Base-by-base conservation (phyloP, 1,140 invertebrate species). In the Rhopalosiphum padi region DNA sequence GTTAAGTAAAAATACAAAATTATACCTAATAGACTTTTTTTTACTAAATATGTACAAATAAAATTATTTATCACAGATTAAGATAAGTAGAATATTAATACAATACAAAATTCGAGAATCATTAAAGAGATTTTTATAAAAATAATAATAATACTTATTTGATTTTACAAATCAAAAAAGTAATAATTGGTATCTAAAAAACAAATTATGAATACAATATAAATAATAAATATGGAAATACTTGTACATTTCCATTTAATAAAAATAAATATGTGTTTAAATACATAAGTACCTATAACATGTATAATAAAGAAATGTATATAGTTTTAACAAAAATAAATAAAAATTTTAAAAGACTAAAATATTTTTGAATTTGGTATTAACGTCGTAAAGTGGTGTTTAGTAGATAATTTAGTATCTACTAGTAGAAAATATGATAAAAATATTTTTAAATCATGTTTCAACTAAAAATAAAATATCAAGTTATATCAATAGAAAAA, bases 61-160 rank as follows among this genome's bases (percentile, higher is more conserved):
- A 90, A 90, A 60, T 30, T 43, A 68, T 37, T 90, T 90, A 90
- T 90, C 89, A 90, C 89, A 90, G 89, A 68, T 8, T n/a, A 90
- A 90, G 15, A 18, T 90, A 90, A 68, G 23, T 90, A 43, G 21
- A 21, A n/a, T 22, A 51, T 51, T 37, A 88, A 46, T 88, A 88
- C 11, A 88, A 88, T 88, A 88, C 0, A 88, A 30, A 88, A 53
- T 11, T 68, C 0, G 23, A 68, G n/a, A 51, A 23, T 48, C n/a
- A 41, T 60, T 41, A 77, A 60, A 77, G 15, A n/a, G 30, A 77
- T 77, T 77, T 77, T 77, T n/a, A 77, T 89, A 22, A 11, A 51
- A 88, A 51, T 51, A 87, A 46, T 30, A 87, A 48, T 43, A 87
- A 87, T 87, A 51, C 43, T 48, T 22, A 48, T 35, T 35, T 48